phyloP scores from a whole-genome alignment of 2,797 vertebrate genomes.

The Alca torda region DNA sequence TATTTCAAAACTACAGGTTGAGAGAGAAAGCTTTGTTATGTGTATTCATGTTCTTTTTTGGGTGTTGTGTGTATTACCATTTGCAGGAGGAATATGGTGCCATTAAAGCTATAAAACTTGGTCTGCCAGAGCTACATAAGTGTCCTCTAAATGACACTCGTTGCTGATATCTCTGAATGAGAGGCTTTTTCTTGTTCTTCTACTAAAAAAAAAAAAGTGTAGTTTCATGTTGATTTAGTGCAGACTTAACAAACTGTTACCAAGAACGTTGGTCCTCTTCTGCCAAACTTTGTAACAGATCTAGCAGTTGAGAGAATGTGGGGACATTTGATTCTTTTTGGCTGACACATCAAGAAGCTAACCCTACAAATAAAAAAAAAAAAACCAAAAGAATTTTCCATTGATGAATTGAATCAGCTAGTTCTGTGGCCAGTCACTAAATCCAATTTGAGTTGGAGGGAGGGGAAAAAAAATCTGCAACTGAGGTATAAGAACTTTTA shows the following conservation, averaged over 20 bases:
- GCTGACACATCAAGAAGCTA: background rate
- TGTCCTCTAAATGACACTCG: background rate
- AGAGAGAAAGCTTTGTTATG: background rate
- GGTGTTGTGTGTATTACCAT: background rate
- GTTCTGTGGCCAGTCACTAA: background rate
- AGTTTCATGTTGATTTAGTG: background rate
- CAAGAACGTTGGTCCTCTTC: background rate
- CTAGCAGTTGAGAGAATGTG: background rate
- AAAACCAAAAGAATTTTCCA: background rate
- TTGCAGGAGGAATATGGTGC: background rate
- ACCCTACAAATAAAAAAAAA: background rate
- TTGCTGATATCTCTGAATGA: background rate
- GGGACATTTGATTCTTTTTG: background rate
- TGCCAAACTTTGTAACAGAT: background rate
- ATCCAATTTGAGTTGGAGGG: background rate
- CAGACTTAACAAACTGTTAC: background rate
- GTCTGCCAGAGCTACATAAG: background rate
- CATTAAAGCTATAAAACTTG: background rate
- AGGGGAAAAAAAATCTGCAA: background rate
- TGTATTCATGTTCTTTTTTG: background rate
- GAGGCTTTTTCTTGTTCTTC: background rate
- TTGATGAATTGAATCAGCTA: background rate
- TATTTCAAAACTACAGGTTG: background rate
- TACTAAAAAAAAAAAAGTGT: background rate
- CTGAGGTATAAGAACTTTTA: background rate